Conservation (phyloP, 1,140 invertebrate species). For the Achroia grisella region DNA sequence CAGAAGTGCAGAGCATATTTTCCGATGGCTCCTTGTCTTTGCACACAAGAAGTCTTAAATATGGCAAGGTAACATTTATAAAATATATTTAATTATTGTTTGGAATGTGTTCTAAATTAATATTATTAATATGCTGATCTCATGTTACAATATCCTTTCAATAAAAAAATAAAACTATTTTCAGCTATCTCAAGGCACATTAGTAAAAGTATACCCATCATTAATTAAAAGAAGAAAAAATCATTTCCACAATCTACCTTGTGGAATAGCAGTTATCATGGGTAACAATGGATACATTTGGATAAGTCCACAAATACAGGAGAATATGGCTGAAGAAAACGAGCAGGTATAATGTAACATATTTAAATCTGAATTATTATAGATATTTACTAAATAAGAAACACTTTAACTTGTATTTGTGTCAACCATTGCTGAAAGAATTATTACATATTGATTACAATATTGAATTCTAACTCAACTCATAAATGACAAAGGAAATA, state of each 20-base stretch:
- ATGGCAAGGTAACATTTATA: conserved; percentile 87
- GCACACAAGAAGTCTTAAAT: conserved; percentile 97
- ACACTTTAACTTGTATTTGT: too few relatives aligned
- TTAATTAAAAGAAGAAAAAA: conserved; percentile 95
- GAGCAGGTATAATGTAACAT: conserved; percentile 35
- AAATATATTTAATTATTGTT: too few relatives aligned
- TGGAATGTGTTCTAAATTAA: too few relatives aligned
- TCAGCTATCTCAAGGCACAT: conserved; percentile 78
- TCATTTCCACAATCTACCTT: conserved; percentile 95
- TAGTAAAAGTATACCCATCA: conserved; percentile 94
- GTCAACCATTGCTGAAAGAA: too few relatives aligned
- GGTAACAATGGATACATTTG: conserved; percentile 98
- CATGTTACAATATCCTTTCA: too few relatives aligned
- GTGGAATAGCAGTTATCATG: conserved; percentile 93
- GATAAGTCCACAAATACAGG: conserved; percentile 82
- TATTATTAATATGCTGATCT: too few relatives aligned
- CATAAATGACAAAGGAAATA: too few relatives aligned
- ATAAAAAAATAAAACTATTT: conserved; percentile 21
- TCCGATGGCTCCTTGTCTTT: conserved; percentile 93
- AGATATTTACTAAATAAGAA: too few relatives aligned
- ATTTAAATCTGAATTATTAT: too few relatives aligned
- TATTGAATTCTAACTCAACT: too few relatives aligned
- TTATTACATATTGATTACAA: too few relatives aligned
- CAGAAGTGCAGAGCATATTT: conserved; percentile 96
- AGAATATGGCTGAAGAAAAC: conserved; percentile 25